These are phyloP conservation scores for Dicrurus megarhynchus DNA, from an alignment of 2,113 vertebrate species.

Conservation along the genomic window DNA sequence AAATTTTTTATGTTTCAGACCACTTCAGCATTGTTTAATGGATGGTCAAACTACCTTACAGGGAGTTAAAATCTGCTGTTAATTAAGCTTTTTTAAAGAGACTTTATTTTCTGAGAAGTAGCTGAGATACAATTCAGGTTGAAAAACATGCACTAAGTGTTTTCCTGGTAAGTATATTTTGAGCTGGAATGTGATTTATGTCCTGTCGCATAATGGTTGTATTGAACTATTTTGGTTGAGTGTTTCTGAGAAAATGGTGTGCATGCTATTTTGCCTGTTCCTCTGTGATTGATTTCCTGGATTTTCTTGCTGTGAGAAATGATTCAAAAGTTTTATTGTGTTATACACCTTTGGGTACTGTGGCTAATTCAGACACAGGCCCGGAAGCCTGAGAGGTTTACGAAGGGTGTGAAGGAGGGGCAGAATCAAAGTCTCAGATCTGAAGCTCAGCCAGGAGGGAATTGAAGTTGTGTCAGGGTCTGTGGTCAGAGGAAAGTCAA, in stretches of 20 bases:
- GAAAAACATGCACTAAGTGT: background rate
- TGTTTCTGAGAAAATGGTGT: background rate
- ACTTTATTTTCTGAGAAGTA: background rate
- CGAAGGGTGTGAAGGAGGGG: background rate
- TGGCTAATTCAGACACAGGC: background rate
- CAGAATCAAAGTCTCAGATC: background rate
- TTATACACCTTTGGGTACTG: background rate
- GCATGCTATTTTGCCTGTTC: background rate
- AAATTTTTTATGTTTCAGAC: background rate
- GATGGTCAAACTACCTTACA: background rate
- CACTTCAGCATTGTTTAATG: background rate
- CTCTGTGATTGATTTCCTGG: background rate
- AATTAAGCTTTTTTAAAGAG: background rate
- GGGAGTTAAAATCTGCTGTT: background rate
- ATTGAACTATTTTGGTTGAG: background rate
- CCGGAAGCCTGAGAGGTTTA: background rate
- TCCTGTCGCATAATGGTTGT: background rate
- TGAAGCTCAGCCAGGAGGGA: background rate
- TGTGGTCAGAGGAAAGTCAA: background rate
- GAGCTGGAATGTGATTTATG: background rate
- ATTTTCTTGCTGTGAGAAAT: background rate
- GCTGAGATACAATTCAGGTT: background rate
- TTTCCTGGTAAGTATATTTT: background rate
- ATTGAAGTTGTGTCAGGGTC: background rate
- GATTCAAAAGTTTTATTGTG: background rate